Evolutionary conservation across 2,888 invertebrate genomes (phyloP).

Genomic region (Aleiodes testaceus): DNA sequence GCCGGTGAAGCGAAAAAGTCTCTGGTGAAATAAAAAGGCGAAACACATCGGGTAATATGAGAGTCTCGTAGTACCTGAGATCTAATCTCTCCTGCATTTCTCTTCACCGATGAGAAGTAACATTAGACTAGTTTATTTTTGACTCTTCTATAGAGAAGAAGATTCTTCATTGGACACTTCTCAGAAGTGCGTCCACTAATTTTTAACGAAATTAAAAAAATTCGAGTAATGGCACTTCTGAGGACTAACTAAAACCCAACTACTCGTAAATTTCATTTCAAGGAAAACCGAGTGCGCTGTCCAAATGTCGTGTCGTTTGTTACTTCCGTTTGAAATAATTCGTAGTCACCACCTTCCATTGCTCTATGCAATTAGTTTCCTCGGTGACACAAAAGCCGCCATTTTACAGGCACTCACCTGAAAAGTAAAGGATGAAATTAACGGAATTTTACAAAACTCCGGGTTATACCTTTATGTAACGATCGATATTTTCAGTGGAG

Average conservation of each 20-base stretch:
- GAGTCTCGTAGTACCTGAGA: conserved; percentile 68
- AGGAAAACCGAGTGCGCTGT: conserved; percentile 53
- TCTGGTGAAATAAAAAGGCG: conserved; percentile 42
- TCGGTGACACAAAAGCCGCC: no score
- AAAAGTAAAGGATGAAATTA: conserved; percentile 44
- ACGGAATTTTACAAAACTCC: conserved; percentile 47
- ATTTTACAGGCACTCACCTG: no score
- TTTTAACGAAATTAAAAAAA: no score
- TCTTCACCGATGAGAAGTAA: conserved; percentile 64
- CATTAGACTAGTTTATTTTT: conserved; percentile 56
- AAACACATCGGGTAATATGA: conserved; percentile 64
- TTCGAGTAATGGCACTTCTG: no score
- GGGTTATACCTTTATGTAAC: conserved; percentile 22
- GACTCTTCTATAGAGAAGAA: not conserved
- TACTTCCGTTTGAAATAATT: conserved; percentile 56
- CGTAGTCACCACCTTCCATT: conserved; percentile 42
- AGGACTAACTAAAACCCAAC: conserved; percentile 34
- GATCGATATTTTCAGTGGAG: conserved; percentile 35
- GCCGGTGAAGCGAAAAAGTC: not conserved
- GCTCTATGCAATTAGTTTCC: conserved; percentile 48
- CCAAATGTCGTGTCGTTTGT: conserved; percentile 60
- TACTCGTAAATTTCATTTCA: conserved; percentile 44
- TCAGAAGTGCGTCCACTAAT: no score
- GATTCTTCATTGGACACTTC: no score
- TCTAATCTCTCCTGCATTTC: conserved; percentile 67